These are phyloP conservation scores for Drosophila azteca DNA, from an alignment of 1,140 invertebrate species.

Conservation along the genomic window DNA sequence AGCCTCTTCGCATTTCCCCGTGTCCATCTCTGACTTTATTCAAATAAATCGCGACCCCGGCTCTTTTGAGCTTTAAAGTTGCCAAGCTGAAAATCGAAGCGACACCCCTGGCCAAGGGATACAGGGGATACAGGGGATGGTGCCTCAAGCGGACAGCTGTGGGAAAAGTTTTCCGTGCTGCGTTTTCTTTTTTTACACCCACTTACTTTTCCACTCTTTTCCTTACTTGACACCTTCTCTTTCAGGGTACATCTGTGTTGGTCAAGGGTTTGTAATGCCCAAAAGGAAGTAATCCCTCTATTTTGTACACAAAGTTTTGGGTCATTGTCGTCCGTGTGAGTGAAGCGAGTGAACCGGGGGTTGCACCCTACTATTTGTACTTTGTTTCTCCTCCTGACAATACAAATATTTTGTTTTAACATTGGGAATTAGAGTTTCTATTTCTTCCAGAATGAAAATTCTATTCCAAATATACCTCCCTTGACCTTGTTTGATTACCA, in stretches of 20 bases:
- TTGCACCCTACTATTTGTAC: too few species aligned
- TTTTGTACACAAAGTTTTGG: too few species aligned
- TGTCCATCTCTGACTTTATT: conserved; percentile 59
- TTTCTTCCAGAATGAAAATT: too few species aligned
- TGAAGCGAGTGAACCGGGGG: too few species aligned
- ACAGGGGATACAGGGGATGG: not conserved
- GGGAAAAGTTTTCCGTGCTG: conserved; percentile 28
- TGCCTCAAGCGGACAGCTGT: conserved; percentile 25
- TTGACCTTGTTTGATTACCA: too few species aligned
- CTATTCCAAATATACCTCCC: too few species aligned
- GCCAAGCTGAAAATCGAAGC: conserved; percentile 52
- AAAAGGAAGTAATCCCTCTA: not conserved
- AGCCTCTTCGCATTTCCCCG: conserved; percentile 3
- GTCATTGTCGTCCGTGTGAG: too few species aligned
- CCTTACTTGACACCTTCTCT: not conserved
- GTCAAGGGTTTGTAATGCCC: not conserved
- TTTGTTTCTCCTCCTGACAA: too few species aligned
- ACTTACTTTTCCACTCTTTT: conserved; percentile 2
- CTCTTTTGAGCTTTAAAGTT: conserved; percentile 45
- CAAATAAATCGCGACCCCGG: conserved; percentile 65
- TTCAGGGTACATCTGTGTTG: conserved; percentile 6
- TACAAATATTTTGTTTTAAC: too few species aligned
- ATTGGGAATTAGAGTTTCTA: too few species aligned
- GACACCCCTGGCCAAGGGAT: conserved; percentile 13
- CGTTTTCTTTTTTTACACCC: conserved; percentile 1